These are phyloP conservation scores for Zaprionus kolodkinae DNA, from an alignment of 1,140 invertebrate genomes.

Conservation along the genomic window DNA sequence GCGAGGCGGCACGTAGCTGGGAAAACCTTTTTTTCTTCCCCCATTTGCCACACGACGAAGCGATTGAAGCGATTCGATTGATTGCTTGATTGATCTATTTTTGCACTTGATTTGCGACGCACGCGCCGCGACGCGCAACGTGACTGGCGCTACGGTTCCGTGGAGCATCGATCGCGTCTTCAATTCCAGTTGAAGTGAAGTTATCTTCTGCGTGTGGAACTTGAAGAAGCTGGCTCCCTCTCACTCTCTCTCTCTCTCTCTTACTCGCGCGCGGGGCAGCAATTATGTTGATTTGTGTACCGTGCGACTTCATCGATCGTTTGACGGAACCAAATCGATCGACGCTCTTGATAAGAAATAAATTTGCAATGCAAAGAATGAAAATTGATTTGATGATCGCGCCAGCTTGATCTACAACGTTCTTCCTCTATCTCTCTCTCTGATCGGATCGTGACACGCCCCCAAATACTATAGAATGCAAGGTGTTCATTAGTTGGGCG, in stretches of 20 bases:
- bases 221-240: conserved; percentile 1
- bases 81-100: conserved; percentile 83
- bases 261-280: conserved; percentile 42
- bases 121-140: conserved; percentile 71
- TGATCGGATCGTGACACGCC: conserved; percentile 59
- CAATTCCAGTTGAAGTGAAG: conserved; percentile 41
- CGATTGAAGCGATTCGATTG: conserved; percentile 69
- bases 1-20: conserved; percentile 38
- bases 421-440: not conserved
- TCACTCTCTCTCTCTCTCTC: not conserved
- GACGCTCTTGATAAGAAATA: conserved; percentile 58
- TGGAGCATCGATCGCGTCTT: conserved; percentile 7
- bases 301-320: conserved; percentile 55
- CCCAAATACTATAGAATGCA: conserved; percentile 50
- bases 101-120: conserved; percentile 82
- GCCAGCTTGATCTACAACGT: conserved; percentile 23
- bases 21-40: conserved; percentile 28
- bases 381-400: conserved; percentile 79
- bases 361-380: conserved; percentile 81
- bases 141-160: conserved; percentile 71
- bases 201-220: conserved; percentile 14
- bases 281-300: conserved; percentile 81
- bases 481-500: conserved; percentile 54
- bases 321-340: conserved; percentile 33
- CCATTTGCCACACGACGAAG: conserved; percentile 44